Evolutionary conservation across 2,888 invertebrate species (phyloP).

Genomic region (Lochmaea crataegi): DNA sequence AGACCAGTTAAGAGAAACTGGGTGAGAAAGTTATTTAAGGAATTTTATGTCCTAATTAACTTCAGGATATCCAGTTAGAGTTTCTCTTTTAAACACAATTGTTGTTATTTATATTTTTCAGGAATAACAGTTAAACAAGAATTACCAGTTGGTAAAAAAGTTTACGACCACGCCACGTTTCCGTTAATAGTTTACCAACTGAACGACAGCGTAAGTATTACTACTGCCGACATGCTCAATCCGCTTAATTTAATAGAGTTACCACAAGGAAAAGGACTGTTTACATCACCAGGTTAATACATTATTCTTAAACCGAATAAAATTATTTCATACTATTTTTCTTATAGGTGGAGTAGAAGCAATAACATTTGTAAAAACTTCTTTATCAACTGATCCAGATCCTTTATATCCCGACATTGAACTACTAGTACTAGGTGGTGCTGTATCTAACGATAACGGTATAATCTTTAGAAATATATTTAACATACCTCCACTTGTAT

Average conservation of each 20-base stretch:
- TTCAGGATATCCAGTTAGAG: too few species aligned
- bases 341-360: constrained; percentile 70
- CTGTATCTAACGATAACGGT: constrained; percentile 56
- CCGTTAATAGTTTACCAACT: constrained; percentile 61
- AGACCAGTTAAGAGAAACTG: background rate
- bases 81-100: too few species aligned
- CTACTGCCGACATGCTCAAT: constrained; percentile 9
- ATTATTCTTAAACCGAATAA: background rate
- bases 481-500: constrained; percentile 69
- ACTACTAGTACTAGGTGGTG: constrained; percentile 73
- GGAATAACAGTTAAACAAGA: constrained; percentile 72
- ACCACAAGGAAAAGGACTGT: constrained; percentile 21
- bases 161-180: constrained; percentile 73
- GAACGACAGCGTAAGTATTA: constrained; percentile 43
- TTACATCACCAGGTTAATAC: constrained; percentile 31
- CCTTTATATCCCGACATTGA: constrained; percentile 75
- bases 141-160: constrained; percentile 74
- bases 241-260: constrained; percentile 21
- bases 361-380: constrained; percentile 71
- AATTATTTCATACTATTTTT: constrained; percentile 43
- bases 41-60: background rate
- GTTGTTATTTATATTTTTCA: background rate
- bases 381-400: constrained; percentile 67
- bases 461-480: constrained; percentile 59
- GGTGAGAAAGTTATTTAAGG: background rate